phyloP scores from a whole-genome alignment of 2,797 vertebrate genomes.

The Lacerta agilis region DNA sequence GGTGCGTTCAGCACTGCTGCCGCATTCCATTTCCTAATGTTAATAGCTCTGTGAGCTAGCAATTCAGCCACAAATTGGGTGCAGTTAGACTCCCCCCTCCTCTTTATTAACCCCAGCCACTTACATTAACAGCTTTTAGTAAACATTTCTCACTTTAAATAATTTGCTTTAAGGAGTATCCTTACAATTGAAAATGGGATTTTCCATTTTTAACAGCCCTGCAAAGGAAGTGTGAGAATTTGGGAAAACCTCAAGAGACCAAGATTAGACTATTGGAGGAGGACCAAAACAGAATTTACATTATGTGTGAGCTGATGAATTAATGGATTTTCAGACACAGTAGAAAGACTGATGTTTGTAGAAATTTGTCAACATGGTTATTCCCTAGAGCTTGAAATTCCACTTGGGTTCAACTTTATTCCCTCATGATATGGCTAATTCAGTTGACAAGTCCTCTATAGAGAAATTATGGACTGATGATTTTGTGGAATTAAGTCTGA shows the following conservation, averaged over 20 bases:
- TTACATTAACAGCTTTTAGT: conserved; percentile 54
- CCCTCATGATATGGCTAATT: not conserved
- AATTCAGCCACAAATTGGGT: conserved; percentile 32
- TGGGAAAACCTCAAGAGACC: too few relatives aligned
- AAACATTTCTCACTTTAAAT: conserved; percentile 47
- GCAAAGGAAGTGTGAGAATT: not conserved
- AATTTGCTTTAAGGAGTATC: conserved; percentile 40
- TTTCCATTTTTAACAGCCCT: conserved; percentile 20
- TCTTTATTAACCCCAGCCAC: conserved; percentile 41
- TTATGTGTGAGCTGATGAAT: not conserved
- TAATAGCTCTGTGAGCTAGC: conserved; percentile 31
- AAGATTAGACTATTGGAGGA: conserved; percentile 16
- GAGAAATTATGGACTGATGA: not conserved
- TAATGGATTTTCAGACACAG: conserved; percentile 12
- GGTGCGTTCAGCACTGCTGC: conserved; percentile 8
- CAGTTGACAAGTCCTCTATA: not conserved
- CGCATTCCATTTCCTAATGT: conserved; percentile 24
- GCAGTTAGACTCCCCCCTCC: not conserved
- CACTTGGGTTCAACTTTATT: conserved; percentile 11
- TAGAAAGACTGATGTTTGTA: not conserved
- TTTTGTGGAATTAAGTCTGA: not conserved
- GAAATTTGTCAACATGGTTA: not conserved
- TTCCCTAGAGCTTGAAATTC: not conserved
- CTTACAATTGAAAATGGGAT: conserved; percentile 31
- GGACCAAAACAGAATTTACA: conserved; percentile 2